Conservation (phyloP, 2,797 vertebrate species). For the Loriculus beryllinus region DNA sequence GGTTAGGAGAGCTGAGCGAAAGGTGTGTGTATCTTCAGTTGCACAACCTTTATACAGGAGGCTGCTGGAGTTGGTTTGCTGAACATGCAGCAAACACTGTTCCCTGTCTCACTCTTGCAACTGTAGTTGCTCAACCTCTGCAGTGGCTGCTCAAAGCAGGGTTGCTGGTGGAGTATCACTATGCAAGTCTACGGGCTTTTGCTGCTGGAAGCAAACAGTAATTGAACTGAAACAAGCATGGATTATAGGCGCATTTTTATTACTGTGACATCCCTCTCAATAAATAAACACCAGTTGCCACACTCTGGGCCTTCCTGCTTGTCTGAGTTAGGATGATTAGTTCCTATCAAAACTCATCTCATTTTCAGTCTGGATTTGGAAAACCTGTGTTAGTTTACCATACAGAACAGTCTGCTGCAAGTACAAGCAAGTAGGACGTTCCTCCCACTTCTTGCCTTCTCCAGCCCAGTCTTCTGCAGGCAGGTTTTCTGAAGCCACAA, state of each 20-base stretch:
- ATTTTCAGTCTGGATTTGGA: not conserved
- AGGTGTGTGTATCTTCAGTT: not conserved
- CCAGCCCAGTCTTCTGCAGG: not conserved
- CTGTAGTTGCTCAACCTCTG: not conserved
- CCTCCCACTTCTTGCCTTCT: not conserved
- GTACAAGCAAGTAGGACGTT: rapidly evolving
- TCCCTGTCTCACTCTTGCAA: rapidly evolving
- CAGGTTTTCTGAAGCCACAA: not conserved
- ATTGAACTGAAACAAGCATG: not conserved
- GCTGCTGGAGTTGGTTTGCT: not conserved
- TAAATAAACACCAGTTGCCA: not conserved
- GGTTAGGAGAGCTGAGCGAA: not conserved
- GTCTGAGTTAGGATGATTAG: not conserved
- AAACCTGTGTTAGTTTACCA: not conserved
- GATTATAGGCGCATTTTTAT: not conserved
- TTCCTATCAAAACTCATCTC: not conserved
- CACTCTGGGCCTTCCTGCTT: not conserved
- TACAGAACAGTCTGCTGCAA: not conserved
- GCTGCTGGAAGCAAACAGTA: not conserved
- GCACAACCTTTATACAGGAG: not conserved
- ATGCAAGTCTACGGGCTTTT: not conserved
- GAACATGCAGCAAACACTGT: rapidly evolving
- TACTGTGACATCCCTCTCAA: not conserved
- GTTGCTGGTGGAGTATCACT: not conserved
- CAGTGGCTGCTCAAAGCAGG: not conserved